Percentiles rank a stretch among this genome's conserved stretches.
Evolutionary conservation across 2,888 invertebrate genomes (phyloP).

Genomic region (Galeopsomyia nigrocyanea): DNA sequence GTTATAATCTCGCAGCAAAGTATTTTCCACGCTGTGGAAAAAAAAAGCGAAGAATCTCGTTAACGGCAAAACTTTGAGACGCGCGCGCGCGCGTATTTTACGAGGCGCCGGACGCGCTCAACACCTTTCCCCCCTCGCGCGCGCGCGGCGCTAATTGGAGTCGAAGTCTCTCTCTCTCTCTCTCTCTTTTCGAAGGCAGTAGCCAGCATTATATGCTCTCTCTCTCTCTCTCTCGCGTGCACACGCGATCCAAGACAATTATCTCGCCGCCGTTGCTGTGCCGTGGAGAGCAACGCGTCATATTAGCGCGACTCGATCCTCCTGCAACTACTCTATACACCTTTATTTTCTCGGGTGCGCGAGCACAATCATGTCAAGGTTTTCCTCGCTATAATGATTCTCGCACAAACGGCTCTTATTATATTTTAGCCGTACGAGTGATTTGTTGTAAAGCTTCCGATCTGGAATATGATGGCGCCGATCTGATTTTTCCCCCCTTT

Average conservation of each 20-base stretch:
- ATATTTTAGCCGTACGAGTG: conserved; percentile 3
- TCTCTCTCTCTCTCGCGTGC: conserved; percentile 1
- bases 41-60: too few relatives aligned
- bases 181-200: neutral
- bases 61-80: conserved; percentile 20
- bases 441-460: neutral
- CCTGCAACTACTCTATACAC: neutral
- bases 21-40: too few relatives aligned
- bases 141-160: conserved; percentile 34
- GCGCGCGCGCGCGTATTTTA: neutral
- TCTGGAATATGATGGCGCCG: neutral
- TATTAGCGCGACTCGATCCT: conserved; percentile 14
- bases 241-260: conserved; percentile 19
- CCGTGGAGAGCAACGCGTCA: conserved; percentile 3
- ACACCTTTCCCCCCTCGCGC: conserved; percentile 10
- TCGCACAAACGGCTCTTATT: neutral
- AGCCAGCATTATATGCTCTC: conserved; percentile 6
- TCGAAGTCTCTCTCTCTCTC: conserved; percentile 25
- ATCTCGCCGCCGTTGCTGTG: neutral
- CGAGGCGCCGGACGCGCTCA: conserved; percentile 23
- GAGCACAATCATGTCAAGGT: conserved; percentile 42
- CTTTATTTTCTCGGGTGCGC: conserved; percentile 28
- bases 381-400: neutral
- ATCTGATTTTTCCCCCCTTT: neutral
- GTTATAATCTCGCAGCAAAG: too few relatives aligned